phyloP scores from a whole-genome alignment of 2,113 vertebrate species.

The Dolichotis patagonum region DNA sequence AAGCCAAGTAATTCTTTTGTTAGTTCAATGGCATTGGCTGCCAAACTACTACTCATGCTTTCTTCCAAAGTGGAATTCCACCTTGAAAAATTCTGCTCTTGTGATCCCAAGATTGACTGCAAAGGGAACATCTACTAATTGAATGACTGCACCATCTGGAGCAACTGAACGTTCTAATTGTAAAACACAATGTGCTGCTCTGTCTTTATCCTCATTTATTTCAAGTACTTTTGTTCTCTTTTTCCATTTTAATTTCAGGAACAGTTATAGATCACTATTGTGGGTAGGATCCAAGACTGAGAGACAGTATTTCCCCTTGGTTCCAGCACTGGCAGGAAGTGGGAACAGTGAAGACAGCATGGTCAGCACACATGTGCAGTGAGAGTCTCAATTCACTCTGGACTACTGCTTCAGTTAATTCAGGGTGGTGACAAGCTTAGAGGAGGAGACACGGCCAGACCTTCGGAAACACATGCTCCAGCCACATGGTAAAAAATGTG shows the following conservation, averaged over 20 bases:
- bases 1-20: constrained; percentile 42
- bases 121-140: constrained; percentile 26
- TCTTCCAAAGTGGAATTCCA: constrained; percentile 64
- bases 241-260: constrained; percentile 79
- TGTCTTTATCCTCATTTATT: constrained; percentile 67
- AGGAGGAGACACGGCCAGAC: background rate
- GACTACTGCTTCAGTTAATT: constrained; percentile 43
- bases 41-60: constrained; percentile 27
- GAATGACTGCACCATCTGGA: constrained; percentile 61
- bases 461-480: constrained; percentile 43
- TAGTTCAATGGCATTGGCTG: constrained; percentile 10
- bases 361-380: background rate
- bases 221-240: constrained; percentile 62
- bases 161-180: constrained; percentile 29
- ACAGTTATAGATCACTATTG: constrained; percentile 69
- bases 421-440: background rate
- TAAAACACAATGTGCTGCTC: constrained; percentile 57
- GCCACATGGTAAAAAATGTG: constrained; percentile 13
- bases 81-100: background rate
- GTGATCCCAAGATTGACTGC: constrained; percentile 16
- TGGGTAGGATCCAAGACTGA: constrained; percentile 54
- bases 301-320: constrained; percentile 67
- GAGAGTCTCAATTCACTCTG: constrained; percentile 24
- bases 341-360: constrained; percentile 16
- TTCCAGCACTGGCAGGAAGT: constrained; percentile 60